Percentiles rank a stretch among this genome's conserved stretches.
Evolutionary conservation across 1,140 invertebrate species (phyloP).

Genomic region (Sitobion miscanthi): DNA sequence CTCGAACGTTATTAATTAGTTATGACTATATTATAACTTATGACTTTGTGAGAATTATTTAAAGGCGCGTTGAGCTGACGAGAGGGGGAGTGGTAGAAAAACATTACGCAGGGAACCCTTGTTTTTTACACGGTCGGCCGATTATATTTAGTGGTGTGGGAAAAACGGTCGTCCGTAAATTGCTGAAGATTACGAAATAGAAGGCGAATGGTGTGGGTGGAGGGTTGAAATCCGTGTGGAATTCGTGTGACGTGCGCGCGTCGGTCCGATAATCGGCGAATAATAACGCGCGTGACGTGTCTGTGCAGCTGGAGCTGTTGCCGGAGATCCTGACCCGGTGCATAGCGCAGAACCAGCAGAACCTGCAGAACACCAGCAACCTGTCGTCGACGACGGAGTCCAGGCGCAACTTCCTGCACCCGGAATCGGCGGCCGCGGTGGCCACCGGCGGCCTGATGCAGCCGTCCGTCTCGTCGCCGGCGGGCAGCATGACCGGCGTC

Average conservation of each 20-base stretch:
- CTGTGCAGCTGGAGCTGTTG: slow-evolving; percentile 78
- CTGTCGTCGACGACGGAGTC: slow-evolving; percentile 72
- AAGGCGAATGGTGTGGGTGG: too few species aligned
- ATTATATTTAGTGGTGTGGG: too few species aligned
- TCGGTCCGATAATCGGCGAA: too few species aligned
- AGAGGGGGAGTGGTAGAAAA: not conserved
- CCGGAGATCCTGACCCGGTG: slow-evolving; percentile 81
- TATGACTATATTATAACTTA: not conserved
- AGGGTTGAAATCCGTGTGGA: too few species aligned
- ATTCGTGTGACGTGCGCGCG: too few species aligned
- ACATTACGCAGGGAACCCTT: not conserved
- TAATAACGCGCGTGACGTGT: not conserved
- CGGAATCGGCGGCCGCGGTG: slow-evolving; percentile 66
- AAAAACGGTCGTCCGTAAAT: too few species aligned
- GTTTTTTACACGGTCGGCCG: too few species aligned
- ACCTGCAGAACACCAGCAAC: slow-evolving; percentile 60
- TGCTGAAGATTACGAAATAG: too few species aligned
- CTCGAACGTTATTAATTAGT: not conserved
- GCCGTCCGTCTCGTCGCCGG: slow-evolving; percentile 47
- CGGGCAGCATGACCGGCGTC: slow-evolving; percentile 44
- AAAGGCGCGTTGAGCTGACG: not conserved
- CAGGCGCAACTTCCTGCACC: slow-evolving; percentile 81
- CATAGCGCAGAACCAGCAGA: slow-evolving; percentile 69
- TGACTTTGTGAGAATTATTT: not conserved
- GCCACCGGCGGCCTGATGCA: slow-evolving; percentile 39